Evolutionary conservation across 2,113 vertebrate species (phyloP).

Genomic region (Ageneiosus marmoratus): DNA sequence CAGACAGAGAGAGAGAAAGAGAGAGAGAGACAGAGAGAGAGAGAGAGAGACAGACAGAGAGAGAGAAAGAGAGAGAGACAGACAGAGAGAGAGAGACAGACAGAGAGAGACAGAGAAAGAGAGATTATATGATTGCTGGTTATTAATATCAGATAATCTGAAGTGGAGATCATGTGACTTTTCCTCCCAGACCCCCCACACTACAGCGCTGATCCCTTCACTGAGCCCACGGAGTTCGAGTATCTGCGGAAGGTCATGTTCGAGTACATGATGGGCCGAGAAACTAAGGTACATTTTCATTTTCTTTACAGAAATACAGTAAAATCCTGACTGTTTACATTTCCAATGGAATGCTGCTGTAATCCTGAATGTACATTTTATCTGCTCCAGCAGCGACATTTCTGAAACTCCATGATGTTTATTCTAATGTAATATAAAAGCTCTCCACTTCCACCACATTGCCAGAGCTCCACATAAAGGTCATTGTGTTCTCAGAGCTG

Average conservation of each 20-base stretch:
- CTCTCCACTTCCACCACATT: too few relatives aligned
- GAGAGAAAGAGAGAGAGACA: neutral
- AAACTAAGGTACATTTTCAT: slow-evolving; percentile 86
- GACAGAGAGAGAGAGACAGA: neutral
- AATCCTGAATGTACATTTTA: neutral
- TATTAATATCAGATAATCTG: neutral
- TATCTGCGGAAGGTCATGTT: slow-evolving; percentile 96
- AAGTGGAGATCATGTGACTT: slow-evolving; percentile 15
- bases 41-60: neutral
- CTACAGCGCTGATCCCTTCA: slow-evolving; percentile 71
- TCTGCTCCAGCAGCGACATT: neutral
- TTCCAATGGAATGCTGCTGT: neutral
- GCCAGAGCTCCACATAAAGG: slow-evolving; percentile 46
- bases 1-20: too few relatives aligned
- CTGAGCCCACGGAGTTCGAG: slow-evolving; percentile 91
- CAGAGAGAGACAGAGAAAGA: neutral
- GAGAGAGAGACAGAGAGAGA: too few relatives aligned
- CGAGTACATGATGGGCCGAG: slow-evolving; percentile 98
- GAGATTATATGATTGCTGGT: neutral
- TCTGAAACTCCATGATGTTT: slow-evolving; percentile 4
- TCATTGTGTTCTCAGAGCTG: slow-evolving; percentile 48
- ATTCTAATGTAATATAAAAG: neutral
- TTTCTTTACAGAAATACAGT: neutral
- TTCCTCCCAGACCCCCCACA: slow-evolving; percentile 76
- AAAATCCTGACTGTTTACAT: neutral